phyloP scores from a whole-genome alignment of 1,140 invertebrate genomes.

The Bombus turneri region DNA sequence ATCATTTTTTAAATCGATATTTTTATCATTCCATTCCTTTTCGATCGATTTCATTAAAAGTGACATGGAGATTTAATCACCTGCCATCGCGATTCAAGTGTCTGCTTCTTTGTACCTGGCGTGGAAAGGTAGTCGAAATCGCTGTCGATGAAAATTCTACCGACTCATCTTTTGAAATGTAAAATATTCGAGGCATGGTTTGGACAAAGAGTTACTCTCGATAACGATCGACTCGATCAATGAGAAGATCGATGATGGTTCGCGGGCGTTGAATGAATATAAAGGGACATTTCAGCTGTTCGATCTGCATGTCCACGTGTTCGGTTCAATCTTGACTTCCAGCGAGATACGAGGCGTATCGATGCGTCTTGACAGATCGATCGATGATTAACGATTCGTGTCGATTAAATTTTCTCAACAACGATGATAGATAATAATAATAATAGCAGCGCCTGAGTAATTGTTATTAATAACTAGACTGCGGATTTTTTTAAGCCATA shows the following conservation, averaged over 20 bases:
- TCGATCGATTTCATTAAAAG: too few relatives aligned
- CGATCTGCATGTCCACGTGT: slow-evolving; percentile 32
- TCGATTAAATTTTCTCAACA: neutral
- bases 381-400: slow-evolving; percentile 25
- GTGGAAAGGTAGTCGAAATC: neutral
- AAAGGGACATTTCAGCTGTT: slow-evolving; percentile 20
- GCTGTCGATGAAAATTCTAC: neutral
- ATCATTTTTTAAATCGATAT: too few relatives aligned
- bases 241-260: slow-evolving; percentile 41
- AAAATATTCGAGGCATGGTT: slow-evolving; percentile 9
- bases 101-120: neutral
- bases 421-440: slow-evolving; percentile 7
- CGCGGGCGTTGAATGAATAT: slow-evolving; percentile 32
- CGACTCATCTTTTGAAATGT: neutral
- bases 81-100: neutral
- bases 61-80: neutral
- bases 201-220: slow-evolving; percentile 10
- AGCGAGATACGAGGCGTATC: slow-evolving; percentile 30
- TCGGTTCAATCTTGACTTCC: neutral
- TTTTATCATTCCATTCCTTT: too few relatives aligned
- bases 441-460: neutral
- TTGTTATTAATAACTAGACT: neutral
- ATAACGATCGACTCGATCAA: slow-evolving; percentile 40
- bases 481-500: too few relatives aligned
- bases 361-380: neutral